Evolutionary conservation across 35 echinoderm and acorn worm species (phyloP).

Genomic region (Heliocidaris erythrogramma): DNA sequence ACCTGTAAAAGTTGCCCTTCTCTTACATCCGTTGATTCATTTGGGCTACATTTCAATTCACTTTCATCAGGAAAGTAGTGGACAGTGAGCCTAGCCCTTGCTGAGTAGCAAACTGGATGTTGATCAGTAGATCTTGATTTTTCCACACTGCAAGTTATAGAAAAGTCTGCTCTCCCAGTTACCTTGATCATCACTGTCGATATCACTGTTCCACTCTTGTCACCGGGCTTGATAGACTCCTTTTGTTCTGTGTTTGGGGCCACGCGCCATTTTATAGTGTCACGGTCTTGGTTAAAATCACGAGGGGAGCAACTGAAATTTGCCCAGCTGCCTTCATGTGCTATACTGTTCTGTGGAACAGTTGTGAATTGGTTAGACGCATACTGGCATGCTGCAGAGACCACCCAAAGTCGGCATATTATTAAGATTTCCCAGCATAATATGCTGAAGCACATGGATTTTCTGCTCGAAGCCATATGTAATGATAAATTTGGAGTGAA

Average conservation of each 20-base stretch:
- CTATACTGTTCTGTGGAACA: background rate
- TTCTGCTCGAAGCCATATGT: background rate
- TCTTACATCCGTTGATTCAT: background rate
- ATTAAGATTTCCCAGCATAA: background rate
- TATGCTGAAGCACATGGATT: background rate
- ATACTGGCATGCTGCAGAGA: background rate
- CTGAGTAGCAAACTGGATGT: background rate
- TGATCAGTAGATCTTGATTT: background rate
- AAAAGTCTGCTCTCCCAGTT: background rate
- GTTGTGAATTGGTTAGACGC: background rate
- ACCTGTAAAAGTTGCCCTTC: background rate
- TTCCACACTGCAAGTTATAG: background rate
- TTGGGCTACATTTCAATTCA: background rate
- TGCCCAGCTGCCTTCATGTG: background rate
- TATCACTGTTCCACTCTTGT: background rate
- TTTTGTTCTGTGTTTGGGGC: background rate
- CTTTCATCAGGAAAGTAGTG: constrained; percentile 19
- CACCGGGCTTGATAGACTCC: background rate
- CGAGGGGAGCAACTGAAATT: background rate
- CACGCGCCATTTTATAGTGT: background rate
- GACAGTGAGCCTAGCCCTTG: background rate
- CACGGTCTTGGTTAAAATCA: background rate
- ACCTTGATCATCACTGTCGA: background rate
- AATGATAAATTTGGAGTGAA: background rate
- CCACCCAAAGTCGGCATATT: background rate